Conservation (phyloP, 2,888 invertebrate species). For the Perithous albicinctus region DNA sequence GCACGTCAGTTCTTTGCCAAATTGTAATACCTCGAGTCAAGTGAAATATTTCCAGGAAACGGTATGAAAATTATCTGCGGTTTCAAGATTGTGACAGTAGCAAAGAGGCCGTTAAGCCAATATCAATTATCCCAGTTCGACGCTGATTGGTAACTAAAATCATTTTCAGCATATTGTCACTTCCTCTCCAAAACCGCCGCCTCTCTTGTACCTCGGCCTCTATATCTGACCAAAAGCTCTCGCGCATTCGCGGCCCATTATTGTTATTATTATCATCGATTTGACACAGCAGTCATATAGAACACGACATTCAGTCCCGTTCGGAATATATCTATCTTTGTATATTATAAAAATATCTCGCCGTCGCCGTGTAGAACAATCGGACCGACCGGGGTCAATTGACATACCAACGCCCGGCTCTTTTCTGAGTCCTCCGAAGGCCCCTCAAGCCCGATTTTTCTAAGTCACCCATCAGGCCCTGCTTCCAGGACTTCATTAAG, state of each 20-base stretch:
- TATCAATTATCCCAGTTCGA: constrained; percentile 35
- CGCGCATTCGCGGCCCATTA: constrained; percentile 27
- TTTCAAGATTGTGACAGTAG: not conserved
- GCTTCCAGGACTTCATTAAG: too few relatives aligned
- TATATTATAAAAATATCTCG: too few relatives aligned
- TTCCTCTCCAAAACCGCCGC: not conserved
- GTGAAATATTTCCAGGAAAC: not conserved
- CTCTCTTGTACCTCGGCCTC: not conserved
- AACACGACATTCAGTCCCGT: constrained; percentile 26
- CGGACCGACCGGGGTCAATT: too few relatives aligned
- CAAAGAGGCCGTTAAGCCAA: not conserved
- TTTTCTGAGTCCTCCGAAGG: too few relatives aligned
- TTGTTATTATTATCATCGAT: constrained; percentile 49
- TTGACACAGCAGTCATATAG: constrained; percentile 6
- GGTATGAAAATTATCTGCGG: not conserved
- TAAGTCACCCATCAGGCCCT: too few relatives aligned
- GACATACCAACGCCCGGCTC: too few relatives aligned
- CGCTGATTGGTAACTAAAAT: constrained; percentile 43
- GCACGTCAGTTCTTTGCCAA: not conserved
- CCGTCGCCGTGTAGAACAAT: too few relatives aligned
- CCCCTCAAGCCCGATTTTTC: too few relatives aligned
- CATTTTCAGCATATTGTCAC: constrained; percentile 19
- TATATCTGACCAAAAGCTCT: not conserved
- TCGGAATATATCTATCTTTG: not conserved
- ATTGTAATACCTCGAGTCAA: not conserved